Conservation (phyloP, 1,140 invertebrate species). For the Atta cephalotes region DNA sequence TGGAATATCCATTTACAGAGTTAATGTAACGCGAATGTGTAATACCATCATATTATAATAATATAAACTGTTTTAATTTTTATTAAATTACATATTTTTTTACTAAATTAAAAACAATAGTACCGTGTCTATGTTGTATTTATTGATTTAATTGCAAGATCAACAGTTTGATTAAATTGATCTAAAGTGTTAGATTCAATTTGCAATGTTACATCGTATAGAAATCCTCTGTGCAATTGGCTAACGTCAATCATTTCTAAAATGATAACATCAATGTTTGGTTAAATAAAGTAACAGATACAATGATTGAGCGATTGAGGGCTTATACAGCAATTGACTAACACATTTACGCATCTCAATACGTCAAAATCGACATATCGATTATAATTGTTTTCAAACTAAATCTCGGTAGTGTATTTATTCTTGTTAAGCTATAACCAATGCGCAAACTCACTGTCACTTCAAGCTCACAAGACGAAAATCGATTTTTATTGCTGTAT, state of each 20-base stretch:
- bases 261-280: conserved; percentile 46
- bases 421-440: conserved; percentile 34
- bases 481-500: background rate
- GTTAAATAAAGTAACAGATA: conserved; percentile 36
- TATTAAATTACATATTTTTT: background rate
- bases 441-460: conserved; percentile 16
- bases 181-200: conserved; percentile 3
- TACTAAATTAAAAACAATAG: background rate
- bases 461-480: background rate
- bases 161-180: background rate
- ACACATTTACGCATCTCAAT: conserved; percentile 12
- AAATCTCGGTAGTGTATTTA: conserved; percentile 4
- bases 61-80: background rate
- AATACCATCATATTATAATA: background rate
- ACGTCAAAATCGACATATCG: conserved; percentile 53
- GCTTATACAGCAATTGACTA: background rate
- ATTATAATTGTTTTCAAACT: conserved; percentile 55
- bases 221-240: conserved; percentile 23
- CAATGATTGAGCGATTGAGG: conserved; percentile 21
- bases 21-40: background rate
- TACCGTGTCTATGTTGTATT: background rate
- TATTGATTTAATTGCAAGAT: conserved; percentile 5
- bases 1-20: conserved; percentile 11
- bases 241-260: conserved; percentile 28
- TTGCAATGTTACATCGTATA: background rate